These are phyloP conservation scores for Hydractinia echinata DNA, from an alignment of 30 jellyfish, hydroid and myxozoan genomes.

Conservation along the genomic window DNA sequence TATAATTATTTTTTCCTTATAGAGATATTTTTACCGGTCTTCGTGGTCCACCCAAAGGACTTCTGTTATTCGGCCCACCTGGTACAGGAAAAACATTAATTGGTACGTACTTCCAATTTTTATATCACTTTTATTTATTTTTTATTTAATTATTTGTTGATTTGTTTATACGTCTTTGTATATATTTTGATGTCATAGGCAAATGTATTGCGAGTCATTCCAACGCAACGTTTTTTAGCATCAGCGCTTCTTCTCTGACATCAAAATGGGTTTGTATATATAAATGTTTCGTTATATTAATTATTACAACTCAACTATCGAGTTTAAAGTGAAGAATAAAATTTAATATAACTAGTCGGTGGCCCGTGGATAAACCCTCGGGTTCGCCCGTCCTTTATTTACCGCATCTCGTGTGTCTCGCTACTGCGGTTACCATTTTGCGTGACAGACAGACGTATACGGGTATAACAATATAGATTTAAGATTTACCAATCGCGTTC, in stretches of 20 bases:
- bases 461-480: no score
- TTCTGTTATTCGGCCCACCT: constrained; percentile 97
- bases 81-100: constrained; percentile 99
- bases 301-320: neutral
- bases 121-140: neutral
- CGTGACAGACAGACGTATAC: no score
- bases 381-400: no score
- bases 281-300: neutral
- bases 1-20: neutral
- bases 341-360: no score
- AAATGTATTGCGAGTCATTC: constrained; percentile 99
- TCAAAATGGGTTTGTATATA: constrained; percentile 92
- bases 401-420: no score
- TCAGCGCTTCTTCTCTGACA: constrained; percentile 97
- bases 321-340: neutral
- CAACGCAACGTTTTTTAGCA: constrained; percentile 93
- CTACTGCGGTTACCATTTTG: no score
- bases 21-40: constrained; percentile 94
- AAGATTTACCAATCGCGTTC: no score
- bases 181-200: constrained; percentile 41
- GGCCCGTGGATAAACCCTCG: no score
- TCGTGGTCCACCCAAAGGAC: constrained; percentile 98
- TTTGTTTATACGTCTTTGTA: neutral
- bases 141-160: neutral
- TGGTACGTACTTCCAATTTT: constrained; percentile 36